phyloP scores from a whole-genome alignment of 1,140 invertebrate genomes.

The Spodoptera frugiperda region DNA sequence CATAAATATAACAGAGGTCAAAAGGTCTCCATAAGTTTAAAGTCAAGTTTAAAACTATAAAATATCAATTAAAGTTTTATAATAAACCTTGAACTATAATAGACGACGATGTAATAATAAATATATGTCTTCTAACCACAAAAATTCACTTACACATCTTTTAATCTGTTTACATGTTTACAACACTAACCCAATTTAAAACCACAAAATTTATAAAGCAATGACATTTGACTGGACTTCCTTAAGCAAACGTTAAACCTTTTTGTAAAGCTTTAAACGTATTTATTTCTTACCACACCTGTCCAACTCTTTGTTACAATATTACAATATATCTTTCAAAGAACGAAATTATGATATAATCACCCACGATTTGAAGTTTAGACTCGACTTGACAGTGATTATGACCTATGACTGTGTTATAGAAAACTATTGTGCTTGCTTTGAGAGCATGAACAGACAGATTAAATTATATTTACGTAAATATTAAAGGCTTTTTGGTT shows the following conservation, averaged over 20 bases:
- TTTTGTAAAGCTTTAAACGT: slow-evolving; percentile 5
- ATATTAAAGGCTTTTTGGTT: no score
- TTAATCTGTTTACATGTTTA: not conserved
- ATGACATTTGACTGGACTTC: slow-evolving; percentile 6
- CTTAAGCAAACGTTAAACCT: slow-evolving; percentile 1
- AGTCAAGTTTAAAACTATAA: no score
- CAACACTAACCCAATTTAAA: not conserved
- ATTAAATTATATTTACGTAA: no score
- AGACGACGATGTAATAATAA: no score
- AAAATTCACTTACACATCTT: no score
- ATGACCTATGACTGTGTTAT: slow-evolving; percentile 31
- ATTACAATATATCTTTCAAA: slow-evolving; percentile 25
- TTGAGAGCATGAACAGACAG: no score
- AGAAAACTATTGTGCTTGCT: not conserved
- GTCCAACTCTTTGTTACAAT: slow-evolving; percentile 13
- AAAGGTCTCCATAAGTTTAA: no score
- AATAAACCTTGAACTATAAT: no score
- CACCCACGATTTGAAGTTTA: slow-evolving; percentile 8
- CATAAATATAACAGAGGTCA: no score
- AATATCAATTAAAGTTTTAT: no score
- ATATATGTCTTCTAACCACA: no score
- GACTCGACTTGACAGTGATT: slow-evolving; percentile 21
- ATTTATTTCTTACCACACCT: slow-evolving; percentile 34
- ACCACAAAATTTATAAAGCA: not conserved
- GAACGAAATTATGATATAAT: slow-evolving; percentile 28